These are phyloP conservation scores for Leptinotarsa undecemlineata DNA, from an alignment of 1,140 invertebrate genomes.

Conservation along the genomic window DNA sequence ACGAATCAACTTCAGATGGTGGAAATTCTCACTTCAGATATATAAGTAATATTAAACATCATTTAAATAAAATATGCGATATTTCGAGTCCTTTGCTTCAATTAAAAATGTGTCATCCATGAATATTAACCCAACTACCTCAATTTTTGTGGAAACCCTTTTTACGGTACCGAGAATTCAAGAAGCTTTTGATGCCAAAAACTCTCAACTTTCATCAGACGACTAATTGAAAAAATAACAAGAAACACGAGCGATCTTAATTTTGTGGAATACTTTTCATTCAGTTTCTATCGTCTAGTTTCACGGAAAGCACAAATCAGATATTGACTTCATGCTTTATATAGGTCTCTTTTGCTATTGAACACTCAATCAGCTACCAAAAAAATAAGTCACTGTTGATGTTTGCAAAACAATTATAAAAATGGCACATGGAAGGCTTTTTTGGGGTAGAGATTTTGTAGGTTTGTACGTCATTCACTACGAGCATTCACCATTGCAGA, in stretches of 20 bases:
- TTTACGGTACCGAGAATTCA: too few species aligned
- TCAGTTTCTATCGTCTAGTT: too few species aligned
- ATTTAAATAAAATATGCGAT: too few species aligned
- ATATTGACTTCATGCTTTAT: neutral
- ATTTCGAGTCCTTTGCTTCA: too few species aligned
- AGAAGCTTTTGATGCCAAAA: too few species aligned
- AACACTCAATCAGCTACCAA: neutral
- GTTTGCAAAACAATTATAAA: neutral
- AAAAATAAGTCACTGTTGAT: neutral
- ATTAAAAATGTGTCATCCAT: neutral
- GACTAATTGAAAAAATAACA: too few species aligned
- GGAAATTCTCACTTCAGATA: too few species aligned
- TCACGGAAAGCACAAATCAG: neutral
- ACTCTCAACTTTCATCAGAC: too few species aligned
- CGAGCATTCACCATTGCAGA: neutral
- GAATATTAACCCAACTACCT: neutral
- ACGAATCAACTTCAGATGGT: too few species aligned
- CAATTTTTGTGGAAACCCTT: neutral
- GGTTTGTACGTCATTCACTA: conserved; percentile 9
- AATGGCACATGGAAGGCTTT: conserved; percentile 7
- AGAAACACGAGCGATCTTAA: too few species aligned
- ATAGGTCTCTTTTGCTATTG: neutral
- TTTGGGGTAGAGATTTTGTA: neutral
- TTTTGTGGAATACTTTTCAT: too few species aligned
- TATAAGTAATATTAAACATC: too few species aligned